Evolutionary conservation across 2,888 invertebrate genomes (phyloP).

Genomic region (Polymixis lichenea): DNA sequence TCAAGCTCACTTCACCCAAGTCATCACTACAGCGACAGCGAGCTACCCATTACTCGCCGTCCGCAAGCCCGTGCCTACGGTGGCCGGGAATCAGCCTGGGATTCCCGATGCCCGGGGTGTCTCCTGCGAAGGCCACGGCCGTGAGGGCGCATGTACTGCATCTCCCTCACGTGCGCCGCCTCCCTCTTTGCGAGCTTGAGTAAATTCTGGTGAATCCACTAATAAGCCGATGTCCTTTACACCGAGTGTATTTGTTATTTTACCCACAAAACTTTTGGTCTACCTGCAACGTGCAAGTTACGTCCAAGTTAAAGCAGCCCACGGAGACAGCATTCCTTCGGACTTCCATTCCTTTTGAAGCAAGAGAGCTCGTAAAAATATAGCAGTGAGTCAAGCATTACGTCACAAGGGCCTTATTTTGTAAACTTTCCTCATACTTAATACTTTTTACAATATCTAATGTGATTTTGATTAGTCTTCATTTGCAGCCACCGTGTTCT

Average conservation of each 20-base stretch:
- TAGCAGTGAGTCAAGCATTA: slow-evolving; percentile 45
- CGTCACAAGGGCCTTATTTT: slow-evolving; percentile 27
- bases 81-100: no score
- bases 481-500: slow-evolving; percentile 19
- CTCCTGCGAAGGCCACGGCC: no score
- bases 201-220: no score
- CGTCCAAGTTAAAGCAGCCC: slow-evolving; percentile 24
- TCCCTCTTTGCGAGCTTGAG: no score
- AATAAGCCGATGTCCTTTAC: neutral
- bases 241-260: neutral
- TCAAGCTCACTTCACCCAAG: no score
- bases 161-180: no score
- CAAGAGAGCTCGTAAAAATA: slow-evolving; percentile 36
- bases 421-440: slow-evolving; percentile 24
- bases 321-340: slow-evolving; percentile 48
- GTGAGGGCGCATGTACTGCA: no score
- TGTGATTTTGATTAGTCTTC: slow-evolving; percentile 48
- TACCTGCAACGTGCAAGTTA: slow-evolving; percentile 17
- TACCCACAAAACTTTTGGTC: neutral
- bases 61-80: no score
- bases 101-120: no score
- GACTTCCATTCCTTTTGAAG: slow-evolving; percentile 29
- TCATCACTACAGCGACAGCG: no score
- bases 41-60: no score
- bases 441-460: slow-evolving; percentile 39